A percentile compares a stretch with the other conserved stretches of the same genome.
These are phyloP conservation scores for Heptranchias perlo DNA, from an alignment of 2,113 vertebrate species.

Conservation along the genomic window DNA sequence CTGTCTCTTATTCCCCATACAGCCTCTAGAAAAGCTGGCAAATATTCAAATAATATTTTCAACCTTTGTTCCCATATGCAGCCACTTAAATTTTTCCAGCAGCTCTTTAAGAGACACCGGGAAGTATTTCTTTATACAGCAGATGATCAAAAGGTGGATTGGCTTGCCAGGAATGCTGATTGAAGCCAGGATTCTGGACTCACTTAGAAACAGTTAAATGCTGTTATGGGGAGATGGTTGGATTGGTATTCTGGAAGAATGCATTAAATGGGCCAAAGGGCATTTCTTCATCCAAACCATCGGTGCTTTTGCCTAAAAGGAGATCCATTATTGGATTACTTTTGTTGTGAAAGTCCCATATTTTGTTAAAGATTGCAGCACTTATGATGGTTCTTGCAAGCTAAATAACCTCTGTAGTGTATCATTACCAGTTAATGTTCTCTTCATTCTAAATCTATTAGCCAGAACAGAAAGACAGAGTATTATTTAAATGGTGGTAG, in stretches of 20 bases:
- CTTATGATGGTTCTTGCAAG: neutral
- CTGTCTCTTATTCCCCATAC: neutral
- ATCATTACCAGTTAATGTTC: neutral
- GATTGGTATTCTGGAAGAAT: neutral
- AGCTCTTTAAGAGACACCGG: neutral
- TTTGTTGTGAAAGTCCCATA: neutral
- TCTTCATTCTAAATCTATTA: neutral
- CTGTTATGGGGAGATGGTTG: neutral
- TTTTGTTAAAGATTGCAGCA: neutral
- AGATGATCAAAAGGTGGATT: slow-evolving; percentile 12
- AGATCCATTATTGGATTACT: neutral
- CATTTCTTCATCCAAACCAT: neutral
- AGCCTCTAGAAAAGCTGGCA: neutral
- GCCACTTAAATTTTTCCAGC: neutral
- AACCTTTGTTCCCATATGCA: neutral
- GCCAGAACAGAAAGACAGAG: too few species aligned
- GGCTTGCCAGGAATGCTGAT: slow-evolving; percentile 24
- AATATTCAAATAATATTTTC: neutral
- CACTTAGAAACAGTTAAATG: neutral
- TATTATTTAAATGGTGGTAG: too few species aligned
- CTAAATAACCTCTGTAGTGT: neutral
- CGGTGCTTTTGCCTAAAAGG: neutral
- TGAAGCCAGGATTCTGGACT: slow-evolving; percentile 19
- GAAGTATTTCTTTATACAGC: slow-evolving; percentile 16
- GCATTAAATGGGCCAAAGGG: neutral